Evolutionary conservation across 2,888 invertebrate genomes (phyloP).

Genomic region (Pelosia muscerda): DNA sequence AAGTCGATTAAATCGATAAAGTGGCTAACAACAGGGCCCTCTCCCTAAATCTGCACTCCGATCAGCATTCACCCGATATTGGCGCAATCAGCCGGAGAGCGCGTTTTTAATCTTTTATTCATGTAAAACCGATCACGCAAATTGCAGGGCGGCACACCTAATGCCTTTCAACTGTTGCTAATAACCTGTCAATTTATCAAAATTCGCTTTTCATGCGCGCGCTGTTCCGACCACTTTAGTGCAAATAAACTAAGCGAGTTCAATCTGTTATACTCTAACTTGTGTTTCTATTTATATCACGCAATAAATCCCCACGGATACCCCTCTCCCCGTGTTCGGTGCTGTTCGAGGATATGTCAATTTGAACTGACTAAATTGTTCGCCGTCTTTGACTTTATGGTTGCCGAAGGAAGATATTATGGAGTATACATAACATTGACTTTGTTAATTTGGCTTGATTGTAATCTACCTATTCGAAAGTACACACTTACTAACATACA

Average conservation of each 20-base stretch:
- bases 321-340: too few relatives aligned
- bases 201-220: slow-evolving; percentile 65
- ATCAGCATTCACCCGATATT: slow-evolving; percentile 70
- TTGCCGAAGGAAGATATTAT: too few relatives aligned
- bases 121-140: slow-evolving; percentile 77
- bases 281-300: background rate
- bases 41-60: slow-evolving; percentile 65
- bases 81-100: slow-evolving; percentile 74
- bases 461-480: too few relatives aligned
- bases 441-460: too few relatives aligned
- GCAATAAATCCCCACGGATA: too few relatives aligned
- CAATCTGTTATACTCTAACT: slow-evolving; percentile 29
- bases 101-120: slow-evolving; percentile 83
- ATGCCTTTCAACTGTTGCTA: slow-evolving; percentile 87
- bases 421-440: too few relatives aligned
- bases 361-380: too few relatives aligned
- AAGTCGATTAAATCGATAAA: slow-evolving; percentile 59
- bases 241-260: slow-evolving; percentile 58
- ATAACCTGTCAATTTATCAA: slow-evolving; percentile 87
- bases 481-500: too few relatives aligned
- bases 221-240: slow-evolving; percentile 65
- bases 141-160: slow-evolving; percentile 85
- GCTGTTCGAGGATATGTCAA: too few relatives aligned
- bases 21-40: slow-evolving; percentile 59
- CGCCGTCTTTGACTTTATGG: too few relatives aligned